Evolutionary conservation across 2,888 invertebrate genomes (phyloP).

Genomic region (Metallyticus violacea): DNA sequence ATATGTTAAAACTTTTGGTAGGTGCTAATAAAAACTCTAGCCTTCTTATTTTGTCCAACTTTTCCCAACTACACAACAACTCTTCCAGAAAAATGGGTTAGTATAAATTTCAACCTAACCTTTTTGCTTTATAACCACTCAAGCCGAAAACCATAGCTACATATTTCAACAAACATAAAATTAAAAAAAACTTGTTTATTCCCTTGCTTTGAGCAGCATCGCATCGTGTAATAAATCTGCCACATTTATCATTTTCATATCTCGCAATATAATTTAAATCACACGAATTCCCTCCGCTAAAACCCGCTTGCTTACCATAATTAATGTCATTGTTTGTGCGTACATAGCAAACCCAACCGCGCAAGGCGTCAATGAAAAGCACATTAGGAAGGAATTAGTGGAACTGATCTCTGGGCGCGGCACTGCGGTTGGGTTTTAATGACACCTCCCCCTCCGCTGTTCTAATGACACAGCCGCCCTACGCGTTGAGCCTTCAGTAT

Average conservation of each 20-base stretch:
- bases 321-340: neutral
- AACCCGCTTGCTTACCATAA: neutral
- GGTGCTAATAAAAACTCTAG: too few species aligned
- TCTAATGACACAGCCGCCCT: neutral
- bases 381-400: neutral
- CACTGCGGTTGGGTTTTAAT: neutral
- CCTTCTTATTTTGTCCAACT: too few species aligned
- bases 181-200: too few species aligned
- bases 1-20: too few species aligned
- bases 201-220: too few species aligned
- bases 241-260: neutral
- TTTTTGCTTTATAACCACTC: too few species aligned
- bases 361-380: neutral
- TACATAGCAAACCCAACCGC: neutral
- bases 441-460: neutral
- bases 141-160: too few species aligned
- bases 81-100: too few species aligned
- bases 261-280: neutral
- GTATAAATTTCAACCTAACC: too few species aligned
- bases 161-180: too few species aligned
- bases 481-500: neutral
- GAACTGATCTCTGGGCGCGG: neutral
- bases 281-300: too few species aligned
- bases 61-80: too few species aligned
- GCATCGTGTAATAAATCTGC: neutral